phyloP scores from a whole-genome alignment of 2,888 invertebrate genomes.

The Rhingia campestris region DNA sequence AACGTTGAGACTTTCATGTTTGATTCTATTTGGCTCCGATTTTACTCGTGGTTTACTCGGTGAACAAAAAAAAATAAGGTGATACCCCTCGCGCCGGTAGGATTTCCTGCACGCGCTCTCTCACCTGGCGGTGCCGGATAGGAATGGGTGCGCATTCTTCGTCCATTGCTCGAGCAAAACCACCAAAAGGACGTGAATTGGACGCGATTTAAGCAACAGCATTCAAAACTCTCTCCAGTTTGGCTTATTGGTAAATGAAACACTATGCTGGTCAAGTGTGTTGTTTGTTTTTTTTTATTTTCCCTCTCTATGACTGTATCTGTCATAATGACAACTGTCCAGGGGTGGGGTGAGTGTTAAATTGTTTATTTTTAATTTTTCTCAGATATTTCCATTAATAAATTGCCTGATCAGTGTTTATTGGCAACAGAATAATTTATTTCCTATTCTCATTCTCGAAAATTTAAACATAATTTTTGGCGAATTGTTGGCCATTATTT shows the following conservation, averaged over 20 bases:
- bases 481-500: constrained; percentile 2
- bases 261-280: constrained; percentile 15
- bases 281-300: constrained; percentile 10
- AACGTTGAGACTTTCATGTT: constrained; percentile 43
- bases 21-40: constrained; percentile 31
- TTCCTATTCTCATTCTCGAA: constrained; percentile 1
- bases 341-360: constrained; percentile 14
- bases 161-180: constrained; percentile 39
- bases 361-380: constrained; percentile 44
- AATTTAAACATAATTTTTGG: constrained; percentile 21
- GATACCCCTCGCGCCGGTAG: constrained; percentile 39
- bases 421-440: not conserved
- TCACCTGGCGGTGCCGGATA: constrained; percentile 36
- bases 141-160: constrained; percentile 62
- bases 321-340: constrained; percentile 5
- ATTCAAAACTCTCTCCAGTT: constrained; percentile 9
- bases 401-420: constrained; percentile 1
- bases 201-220: constrained; percentile 29
- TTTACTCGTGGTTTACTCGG: constrained; percentile 48
- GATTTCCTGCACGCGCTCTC: constrained; percentile 39
- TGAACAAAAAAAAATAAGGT: constrained; percentile 33
- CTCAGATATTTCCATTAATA: not conserved
- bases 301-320: not conserved
- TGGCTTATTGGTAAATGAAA: constrained; percentile 63
- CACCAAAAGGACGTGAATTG: constrained; percentile 48